Evolutionary conservation across 1,140 invertebrate species (phyloP).

Genomic region (Daktulosphaira vitifoliae): DNA sequence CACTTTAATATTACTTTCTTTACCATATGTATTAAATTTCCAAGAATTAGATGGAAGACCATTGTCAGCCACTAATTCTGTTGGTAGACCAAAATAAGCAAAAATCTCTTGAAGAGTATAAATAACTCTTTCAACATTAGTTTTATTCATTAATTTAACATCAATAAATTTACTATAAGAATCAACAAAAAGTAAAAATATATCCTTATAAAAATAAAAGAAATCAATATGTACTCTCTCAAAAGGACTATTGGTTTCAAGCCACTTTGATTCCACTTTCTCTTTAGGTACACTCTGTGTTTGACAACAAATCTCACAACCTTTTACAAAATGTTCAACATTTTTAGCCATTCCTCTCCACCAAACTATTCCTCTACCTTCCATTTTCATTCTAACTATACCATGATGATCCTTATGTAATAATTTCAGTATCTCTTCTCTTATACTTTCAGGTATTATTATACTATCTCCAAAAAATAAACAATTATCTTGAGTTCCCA

Average conservation of each 20-base stretch:
- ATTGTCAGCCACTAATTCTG: constrained; percentile 24
- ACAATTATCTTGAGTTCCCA: constrained; percentile 36
- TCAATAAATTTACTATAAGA: not conserved
- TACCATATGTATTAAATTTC: not conserved
- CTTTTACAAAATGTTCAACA: constrained; percentile 39
- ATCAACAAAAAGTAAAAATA: not conserved
- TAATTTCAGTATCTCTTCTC: constrained; percentile 38
- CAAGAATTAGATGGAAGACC: constrained; percentile 22
- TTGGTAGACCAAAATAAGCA: constrained; percentile 9
- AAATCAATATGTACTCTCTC: constrained; percentile 42
- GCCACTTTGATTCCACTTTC: constrained; percentile 39
- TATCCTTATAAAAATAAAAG: constrained; percentile 34
- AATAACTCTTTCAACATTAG: not conserved
- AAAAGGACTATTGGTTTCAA: constrained; percentile 38
- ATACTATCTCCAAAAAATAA: constrained; percentile 41
- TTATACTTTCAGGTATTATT: constrained; percentile 39
- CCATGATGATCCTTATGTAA: constrained; percentile 42
- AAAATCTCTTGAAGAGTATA: not conserved
- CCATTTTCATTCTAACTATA: constrained; percentile 42
- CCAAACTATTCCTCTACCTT: constrained; percentile 42
- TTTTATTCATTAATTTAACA: not conserved
- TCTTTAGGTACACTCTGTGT: constrained; percentile 29
- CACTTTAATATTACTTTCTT: not conserved
- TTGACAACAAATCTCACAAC: constrained; percentile 38
- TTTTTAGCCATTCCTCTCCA: constrained; percentile 43